Base-by-base conservation (phyloP, 2,113 vertebrate species). In the western clawed frog (Xenopus tropicalis) region DNA sequence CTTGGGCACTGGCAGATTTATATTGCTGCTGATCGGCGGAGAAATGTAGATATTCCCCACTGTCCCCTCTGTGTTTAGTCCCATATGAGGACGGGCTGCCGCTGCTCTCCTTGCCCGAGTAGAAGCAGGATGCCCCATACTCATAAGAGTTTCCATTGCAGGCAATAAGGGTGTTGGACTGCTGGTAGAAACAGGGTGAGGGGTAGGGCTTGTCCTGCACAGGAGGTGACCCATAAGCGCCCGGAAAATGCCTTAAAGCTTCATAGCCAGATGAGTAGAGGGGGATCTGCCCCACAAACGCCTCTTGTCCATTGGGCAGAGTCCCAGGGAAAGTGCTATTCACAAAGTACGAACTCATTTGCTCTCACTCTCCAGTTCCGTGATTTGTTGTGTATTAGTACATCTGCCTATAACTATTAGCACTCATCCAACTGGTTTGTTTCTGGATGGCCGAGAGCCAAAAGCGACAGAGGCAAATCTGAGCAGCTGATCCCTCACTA, bases 351-450 rank as follows among this genome's bases (percentile, higher is more conserved):
- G 91, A 93, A 92, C 90, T 93, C 91, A 93, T 92, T 90, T 90
- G 89, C 90, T 86, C 90, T 86, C 90, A 89, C 87, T 87, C 86
- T 82, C 87, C 85, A 88, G 87, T 87, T 84, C 89, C 84, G 88
- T 92, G 91, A 93, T 92, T 93, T 93, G 91, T 93, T 93, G 89
- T 93, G 91, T 92, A 92, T 93, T 93, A 92, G 91, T 92, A 91
- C 90, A 92, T 92, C 91, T 91, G 90, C 90, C 91, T 90, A 92
- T 93, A 92, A 92, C 91, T 93, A 93, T 92, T 93, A 92, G 91
- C 89, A 92, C 90, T 92, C 91, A 90, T 92, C 88, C 88, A 91
- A 91, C 87, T 90, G 91, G 90, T 92, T 93, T 93, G 91, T 93
- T 93, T 93, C 91, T 92, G 90, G 91, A 91, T 92, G 91, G 91